A percentile compares a stretch with the other conserved stretches of the same genome.
Conservation (phyloP, 1,140 invertebrate genomes). For the Muscidifurax raptorellus region DNA sequence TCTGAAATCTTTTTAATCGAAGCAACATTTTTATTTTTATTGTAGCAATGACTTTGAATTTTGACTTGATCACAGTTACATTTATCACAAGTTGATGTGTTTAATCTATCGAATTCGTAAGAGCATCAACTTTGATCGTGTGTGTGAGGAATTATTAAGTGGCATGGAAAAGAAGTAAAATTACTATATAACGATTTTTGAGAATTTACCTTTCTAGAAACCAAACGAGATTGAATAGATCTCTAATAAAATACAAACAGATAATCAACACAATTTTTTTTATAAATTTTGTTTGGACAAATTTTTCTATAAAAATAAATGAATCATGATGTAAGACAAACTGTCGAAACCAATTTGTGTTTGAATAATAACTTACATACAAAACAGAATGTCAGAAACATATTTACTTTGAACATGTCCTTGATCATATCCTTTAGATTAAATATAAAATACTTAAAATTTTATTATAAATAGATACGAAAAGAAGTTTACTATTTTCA, state of each 20-base stretch:
- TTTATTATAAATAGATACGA: not conserved
- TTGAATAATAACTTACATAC: conserved; percentile 46
- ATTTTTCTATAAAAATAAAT: conserved; percentile 30
- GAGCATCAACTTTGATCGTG: conserved; percentile 5
- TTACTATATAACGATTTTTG: conserved; percentile 23
- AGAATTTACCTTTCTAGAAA: conserved; percentile 11
- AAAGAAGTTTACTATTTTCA: not conserved
- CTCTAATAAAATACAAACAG: conserved; percentile 3
- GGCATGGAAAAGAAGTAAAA: conserved; percentile 6
- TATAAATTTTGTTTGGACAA: conserved; percentile 23
- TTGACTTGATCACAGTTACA: conserved; percentile 11
- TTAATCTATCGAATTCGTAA: conserved; percentile 17
- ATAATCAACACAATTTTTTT: conserved; percentile 9
- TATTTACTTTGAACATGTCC: not conserved
- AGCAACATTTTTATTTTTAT: conserved; percentile 33
- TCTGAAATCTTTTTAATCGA: not conserved
- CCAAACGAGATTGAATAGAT: not conserved
- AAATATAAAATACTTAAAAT: not conserved
- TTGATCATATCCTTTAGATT: not conserved
- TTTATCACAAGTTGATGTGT: conserved; percentile 32
- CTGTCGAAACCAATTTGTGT: conserved; percentile 39
- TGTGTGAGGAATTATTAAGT: conserved; percentile 30
- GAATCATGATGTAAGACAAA: conserved; percentile 27
- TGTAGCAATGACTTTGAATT: conserved; percentile 9
- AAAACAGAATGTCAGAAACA: not conserved